Conservation (phyloP, 2,113 vertebrate genomes). For the Boulengeromyrus knoepffleri region DNA sequence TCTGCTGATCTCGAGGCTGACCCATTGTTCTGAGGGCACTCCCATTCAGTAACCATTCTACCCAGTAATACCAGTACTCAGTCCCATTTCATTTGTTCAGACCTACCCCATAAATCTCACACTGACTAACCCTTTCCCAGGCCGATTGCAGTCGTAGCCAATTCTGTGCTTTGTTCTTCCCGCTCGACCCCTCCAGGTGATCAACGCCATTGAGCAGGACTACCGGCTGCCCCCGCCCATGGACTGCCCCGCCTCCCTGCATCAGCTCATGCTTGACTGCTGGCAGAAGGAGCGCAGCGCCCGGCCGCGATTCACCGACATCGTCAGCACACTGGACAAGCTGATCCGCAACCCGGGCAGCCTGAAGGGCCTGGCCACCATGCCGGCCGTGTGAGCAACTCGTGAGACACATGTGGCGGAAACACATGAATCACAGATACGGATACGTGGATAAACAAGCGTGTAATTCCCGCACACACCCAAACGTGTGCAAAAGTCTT, state of each 20-base stretch:
- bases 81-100: background rate
- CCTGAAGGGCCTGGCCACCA: conserved; percentile 94
- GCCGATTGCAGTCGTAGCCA: background rate
- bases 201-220: conserved; percentile 96
- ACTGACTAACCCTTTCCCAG: background rate
- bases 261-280: conserved; percentile 97
- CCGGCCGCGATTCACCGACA: conserved; percentile 90
- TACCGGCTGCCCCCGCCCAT: conserved; percentile 94
- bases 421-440: background rate
- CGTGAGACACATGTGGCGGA: background rate
- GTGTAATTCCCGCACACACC: background rate
- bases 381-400: conserved; percentile 87
- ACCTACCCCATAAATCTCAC: background rate
- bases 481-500: background rate
- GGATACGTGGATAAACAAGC: background rate
- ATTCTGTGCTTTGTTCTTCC: background rate
- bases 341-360: conserved; percentile 97
- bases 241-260: conserved; percentile 91
- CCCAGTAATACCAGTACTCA: background rate
- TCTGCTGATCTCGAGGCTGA: background rate
- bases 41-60: background rate
- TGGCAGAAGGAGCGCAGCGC: conserved; percentile 99
- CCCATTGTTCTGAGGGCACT: background rate
- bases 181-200: conserved; percentile 65
- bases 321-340: conserved; percentile 94